Evolutionary conservation across 2,113 vertebrate genomes (phyloP).

Genomic region (Petroica traversi): DNA sequence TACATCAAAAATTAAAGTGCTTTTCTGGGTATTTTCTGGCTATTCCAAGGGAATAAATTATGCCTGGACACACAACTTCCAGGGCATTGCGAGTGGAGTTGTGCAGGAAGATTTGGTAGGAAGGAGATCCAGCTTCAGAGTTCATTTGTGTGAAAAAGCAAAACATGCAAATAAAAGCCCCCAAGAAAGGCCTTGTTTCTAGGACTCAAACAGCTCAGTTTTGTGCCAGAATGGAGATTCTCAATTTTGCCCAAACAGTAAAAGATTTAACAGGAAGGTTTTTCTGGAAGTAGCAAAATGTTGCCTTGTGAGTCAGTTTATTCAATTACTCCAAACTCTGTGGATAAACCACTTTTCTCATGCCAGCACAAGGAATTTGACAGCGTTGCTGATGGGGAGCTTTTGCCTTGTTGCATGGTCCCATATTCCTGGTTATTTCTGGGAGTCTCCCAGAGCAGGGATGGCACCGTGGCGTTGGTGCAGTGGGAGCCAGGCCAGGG

Average conservation of each 20-base stretch:
- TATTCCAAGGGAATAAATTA: not conserved
- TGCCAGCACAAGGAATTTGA: accelerated
- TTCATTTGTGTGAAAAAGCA: not conserved
- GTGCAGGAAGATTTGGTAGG: not conserved
- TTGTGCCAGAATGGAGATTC: not conserved
- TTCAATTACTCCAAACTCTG: not conserved
- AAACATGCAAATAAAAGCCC: accelerated
- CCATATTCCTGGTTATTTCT: not conserved
- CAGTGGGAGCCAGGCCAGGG: not conserved
- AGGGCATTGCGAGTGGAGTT: not conserved
- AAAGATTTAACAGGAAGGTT: not conserved
- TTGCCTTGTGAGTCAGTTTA: not conserved
- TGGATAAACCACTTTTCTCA: not conserved
- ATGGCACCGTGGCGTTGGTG: accelerated
- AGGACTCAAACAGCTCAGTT: accelerated
- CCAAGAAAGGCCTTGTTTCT: not conserved
- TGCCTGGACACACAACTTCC: not conserved
- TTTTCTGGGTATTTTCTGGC: not conserved
- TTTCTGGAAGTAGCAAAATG: not conserved
- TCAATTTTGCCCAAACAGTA: not conserved
- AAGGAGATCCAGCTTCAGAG: not conserved
- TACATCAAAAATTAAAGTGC: not conserved
- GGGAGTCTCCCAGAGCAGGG: not conserved
- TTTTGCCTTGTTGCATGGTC: not conserved
- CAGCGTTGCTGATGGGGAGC: accelerated